Evolutionary conservation across 1,140 invertebrate species (phyloP).

Genomic region (Drosophila cardini): DNA sequence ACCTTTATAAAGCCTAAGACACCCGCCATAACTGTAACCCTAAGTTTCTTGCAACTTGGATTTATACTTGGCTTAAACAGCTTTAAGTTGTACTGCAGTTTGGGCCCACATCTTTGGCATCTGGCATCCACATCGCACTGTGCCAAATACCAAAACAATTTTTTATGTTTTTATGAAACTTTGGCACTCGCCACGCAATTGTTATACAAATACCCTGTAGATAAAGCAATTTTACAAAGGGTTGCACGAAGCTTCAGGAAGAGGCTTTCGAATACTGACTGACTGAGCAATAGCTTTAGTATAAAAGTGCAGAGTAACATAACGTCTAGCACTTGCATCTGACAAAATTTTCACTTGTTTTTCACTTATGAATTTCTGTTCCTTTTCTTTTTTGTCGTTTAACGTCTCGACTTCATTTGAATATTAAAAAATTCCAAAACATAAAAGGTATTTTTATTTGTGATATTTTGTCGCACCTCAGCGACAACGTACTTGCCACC

Average conservation of each 20-base stretch:
- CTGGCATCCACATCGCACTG: slow-evolving; percentile 39
- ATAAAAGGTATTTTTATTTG: slow-evolving; percentile 83
- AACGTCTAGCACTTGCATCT: too few species aligned
- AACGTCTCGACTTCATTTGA: slow-evolving; percentile 68
- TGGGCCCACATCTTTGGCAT: slow-evolving; percentile 28
- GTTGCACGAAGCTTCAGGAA: too few species aligned
- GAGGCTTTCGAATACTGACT: too few species aligned
- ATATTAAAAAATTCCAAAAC: slow-evolving; percentile 83
- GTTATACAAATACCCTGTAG: slow-evolving; percentile 21
- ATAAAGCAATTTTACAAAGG: background rate
- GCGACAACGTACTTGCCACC: slow-evolving; percentile 82
- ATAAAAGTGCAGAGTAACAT: too few species aligned
- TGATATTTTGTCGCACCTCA: slow-evolving; percentile 83
- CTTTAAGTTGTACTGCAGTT: slow-evolving; percentile 6
- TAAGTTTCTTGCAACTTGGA: background rate
- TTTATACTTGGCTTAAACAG: background rate
- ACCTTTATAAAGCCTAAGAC: too few species aligned
- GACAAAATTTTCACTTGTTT: too few species aligned
- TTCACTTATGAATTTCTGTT: background rate
- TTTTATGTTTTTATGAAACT: slow-evolving; percentile 45
- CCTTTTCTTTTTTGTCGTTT: slow-evolving; percentile 15
- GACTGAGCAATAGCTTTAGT: too few species aligned
- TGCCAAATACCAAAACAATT: slow-evolving; percentile 47
- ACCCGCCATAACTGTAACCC: background rate
- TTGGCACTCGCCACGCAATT: slow-evolving; percentile 40